A percentile compares a stretch with the other conserved stretches of the same genome.
Evolutionary conservation across 2,113 vertebrate genomes (phyloP).

Genomic region (Caloenas nicobarica): DNA sequence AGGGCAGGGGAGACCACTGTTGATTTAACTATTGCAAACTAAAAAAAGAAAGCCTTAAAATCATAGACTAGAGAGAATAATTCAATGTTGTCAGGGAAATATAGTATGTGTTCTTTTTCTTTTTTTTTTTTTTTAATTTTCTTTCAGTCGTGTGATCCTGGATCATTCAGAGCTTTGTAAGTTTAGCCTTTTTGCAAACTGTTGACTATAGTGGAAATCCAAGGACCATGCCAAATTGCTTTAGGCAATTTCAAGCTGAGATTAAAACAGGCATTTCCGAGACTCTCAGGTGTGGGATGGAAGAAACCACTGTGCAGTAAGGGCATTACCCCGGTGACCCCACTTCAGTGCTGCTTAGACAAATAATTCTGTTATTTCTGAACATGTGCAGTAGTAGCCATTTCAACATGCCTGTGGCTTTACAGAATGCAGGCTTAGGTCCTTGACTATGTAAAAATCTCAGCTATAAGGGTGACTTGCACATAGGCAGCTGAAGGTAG

Average conservation of each 20-base stretch:
- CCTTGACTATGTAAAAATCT: neutral
- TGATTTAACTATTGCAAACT: neutral
- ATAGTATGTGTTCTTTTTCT: neutral
- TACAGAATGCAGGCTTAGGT: neutral
- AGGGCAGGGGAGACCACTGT: accelerated
- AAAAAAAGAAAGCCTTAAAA: neutral
- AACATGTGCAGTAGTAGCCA: neutral
- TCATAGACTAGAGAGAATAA: neutral
- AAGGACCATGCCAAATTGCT: neutral
- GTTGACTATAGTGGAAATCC: neutral
- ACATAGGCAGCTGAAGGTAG: neutral
- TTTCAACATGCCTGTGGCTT: neutral
- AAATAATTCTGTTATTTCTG: neutral
- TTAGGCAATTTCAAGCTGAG: neutral
- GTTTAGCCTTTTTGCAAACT: neutral
- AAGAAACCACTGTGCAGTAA: neutral
- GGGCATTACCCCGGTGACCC: neutral
- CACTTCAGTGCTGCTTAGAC: neutral
- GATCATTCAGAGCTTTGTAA: neutral
- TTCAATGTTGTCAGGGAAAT: neutral
- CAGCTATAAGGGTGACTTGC: neutral
- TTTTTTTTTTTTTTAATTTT: neutral
- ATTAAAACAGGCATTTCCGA: neutral
- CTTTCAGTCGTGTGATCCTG: neutral
- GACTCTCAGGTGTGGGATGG: neutral